These are phyloP conservation scores for Hirtodrosophila duncani DNA, from an alignment of 2,888 invertebrate species.

Conservation along the genomic window DNA sequence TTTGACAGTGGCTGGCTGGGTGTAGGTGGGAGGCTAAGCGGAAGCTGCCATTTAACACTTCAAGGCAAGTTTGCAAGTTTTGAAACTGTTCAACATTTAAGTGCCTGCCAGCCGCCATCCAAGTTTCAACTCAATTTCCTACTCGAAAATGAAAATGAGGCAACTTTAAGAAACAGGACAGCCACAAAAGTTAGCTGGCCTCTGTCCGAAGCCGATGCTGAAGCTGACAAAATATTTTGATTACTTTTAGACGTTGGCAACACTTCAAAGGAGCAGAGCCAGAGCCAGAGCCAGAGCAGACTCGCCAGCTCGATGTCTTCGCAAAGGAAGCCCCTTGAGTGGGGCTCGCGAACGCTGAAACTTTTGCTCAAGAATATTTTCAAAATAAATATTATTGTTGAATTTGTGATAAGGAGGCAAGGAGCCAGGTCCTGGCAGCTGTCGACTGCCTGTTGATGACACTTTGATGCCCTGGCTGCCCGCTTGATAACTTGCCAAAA, in stretches of 20 bases:
- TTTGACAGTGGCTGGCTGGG: too few species aligned
- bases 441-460: constrained; percentile 55
- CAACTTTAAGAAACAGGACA: constrained; percentile 31
- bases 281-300: constrained; percentile 1
- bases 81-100: constrained; percentile 31
- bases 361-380: constrained; percentile 60
- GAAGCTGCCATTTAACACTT: too few species aligned
- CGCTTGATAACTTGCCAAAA: constrained; percentile 13
- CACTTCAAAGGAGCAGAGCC: constrained; percentile 37
- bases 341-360: too few species aligned
- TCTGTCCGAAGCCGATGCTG: constrained; percentile 34
- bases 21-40: too few species aligned
- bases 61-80: constrained; percentile 36
- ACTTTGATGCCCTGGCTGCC: constrained; percentile 46
- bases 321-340: too few species aligned
- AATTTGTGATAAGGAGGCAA: constrained; percentile 52
- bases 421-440: constrained; percentile 7
- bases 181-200: neutral
- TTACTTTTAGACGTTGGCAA: constrained; percentile 60
- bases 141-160: constrained; percentile 27
- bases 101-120: constrained; percentile 10
- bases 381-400: constrained; percentile 69
- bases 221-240: constrained; percentile 69
- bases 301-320: too few species aligned
- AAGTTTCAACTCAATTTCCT: constrained; percentile 45